Base-by-base conservation (phyloP, 2,113 vertebrate genomes). In the Lynx canadensis region DNA sequence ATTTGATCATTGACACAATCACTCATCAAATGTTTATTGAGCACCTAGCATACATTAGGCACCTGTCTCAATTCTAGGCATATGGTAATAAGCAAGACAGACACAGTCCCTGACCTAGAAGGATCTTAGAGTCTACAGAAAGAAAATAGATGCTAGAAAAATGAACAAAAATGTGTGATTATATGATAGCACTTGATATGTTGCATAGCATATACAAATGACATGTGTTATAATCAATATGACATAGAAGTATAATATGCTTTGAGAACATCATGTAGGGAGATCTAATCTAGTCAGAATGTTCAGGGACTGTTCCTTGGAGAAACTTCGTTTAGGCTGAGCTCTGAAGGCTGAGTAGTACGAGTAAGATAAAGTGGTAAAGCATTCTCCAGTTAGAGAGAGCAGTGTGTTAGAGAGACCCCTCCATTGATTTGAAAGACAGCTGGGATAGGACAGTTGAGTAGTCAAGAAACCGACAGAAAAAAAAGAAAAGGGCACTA, bases 11-110 rank as follows among this genome's bases (percentile, higher is more conserved):
- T 90, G 74, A 83, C 87, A 74, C 19, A 95, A 8, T 90, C 69
- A 76, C 16, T 96, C 78, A 74, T 57, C 86, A 93, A 80, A 66
- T 73, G 36, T 97, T 96, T 87, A 84, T 81, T 88, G 95, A 96
- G 13, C 2, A 76, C 57, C 74, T 87, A 45, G 38, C 55, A 27
- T 87, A 25, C 52, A 66, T 87, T 66, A 71, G 12, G 19, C 29
- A 91, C 27, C 45, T 41, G 36, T 29, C 41, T 97, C 4, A 14
- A 50, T 48, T 94, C 48, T 60, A 95, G 45, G 19, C 25, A 33
- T 96, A 33, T 69, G 65, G 4, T n/a, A 87, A 71, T 87, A 91
- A 95, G 48, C 16, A 95, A 79, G 63, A 94, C 19, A 96, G 82
- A 94, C 45, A n/a, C 12, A 7, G 33, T 57, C 0, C 18, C 15